These are phyloP conservation scores for Ploceus nigricollis DNA, from an alignment of 2,113 vertebrate genomes.

Conservation along the genomic window DNA sequence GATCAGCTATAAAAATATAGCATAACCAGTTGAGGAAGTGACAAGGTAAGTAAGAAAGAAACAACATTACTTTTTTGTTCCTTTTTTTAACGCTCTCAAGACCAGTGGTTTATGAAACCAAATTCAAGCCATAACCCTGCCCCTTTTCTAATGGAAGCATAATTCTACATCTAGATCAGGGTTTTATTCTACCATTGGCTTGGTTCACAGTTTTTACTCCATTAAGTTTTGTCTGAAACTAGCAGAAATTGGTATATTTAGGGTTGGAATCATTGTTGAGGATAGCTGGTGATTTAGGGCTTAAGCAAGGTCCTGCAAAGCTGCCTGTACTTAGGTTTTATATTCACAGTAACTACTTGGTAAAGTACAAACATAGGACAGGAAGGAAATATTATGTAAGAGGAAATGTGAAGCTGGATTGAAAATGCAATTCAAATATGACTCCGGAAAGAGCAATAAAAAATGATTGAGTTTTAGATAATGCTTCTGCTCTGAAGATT, in stretches of 20 bases:
- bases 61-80: fast-evolving
- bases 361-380: not conserved
- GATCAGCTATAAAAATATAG: not conserved
- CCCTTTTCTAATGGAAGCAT: not conserved
- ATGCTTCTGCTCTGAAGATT: not conserved
- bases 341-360: not conserved
- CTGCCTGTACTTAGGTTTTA: not conserved
- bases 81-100: not conserved
- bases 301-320: not conserved
- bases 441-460: not conserved
- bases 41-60: not conserved
- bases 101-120: not conserved
- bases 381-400: not conserved
- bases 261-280: not conserved
- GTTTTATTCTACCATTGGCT: not conserved
- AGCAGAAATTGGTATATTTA: not conserved
- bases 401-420: not conserved
- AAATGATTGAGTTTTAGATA: not conserved
- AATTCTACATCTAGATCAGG: not conserved
- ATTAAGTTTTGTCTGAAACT: not conserved
- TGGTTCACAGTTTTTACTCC: not conserved
- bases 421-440: not conserved
- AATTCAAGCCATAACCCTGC: not conserved
- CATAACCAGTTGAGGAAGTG: not conserved
- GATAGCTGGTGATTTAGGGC: not conserved